Percentiles rank a stretch among this genome's conserved stretches.
phyloP scores from a whole-genome alignment of 1,140 invertebrate genomes.

The Drosophila neocordata region DNA sequence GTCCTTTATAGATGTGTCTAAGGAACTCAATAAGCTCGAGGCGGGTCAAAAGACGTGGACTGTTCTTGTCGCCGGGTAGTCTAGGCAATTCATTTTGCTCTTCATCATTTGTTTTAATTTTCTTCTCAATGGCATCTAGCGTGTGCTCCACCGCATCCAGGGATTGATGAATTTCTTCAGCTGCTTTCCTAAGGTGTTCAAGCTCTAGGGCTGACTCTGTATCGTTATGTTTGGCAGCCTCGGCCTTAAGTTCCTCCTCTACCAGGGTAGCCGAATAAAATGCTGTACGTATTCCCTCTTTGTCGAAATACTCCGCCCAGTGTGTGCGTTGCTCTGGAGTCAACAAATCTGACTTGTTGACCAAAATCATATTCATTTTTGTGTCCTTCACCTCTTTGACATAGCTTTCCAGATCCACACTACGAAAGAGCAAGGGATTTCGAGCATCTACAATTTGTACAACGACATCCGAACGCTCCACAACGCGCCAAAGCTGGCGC shows the following conservation, averaged over 20 bases:
- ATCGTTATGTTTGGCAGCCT: constrained; percentile 57
- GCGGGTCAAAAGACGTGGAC: constrained; percentile 84
- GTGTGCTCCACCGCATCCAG: constrained; percentile 83
- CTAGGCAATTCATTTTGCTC: constrained; percentile 21
- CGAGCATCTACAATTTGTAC: constrained; percentile 98
- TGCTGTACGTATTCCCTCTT: constrained; percentile 86
- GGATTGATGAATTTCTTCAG: constrained; percentile 83
- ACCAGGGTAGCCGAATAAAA: constrained; percentile 93
- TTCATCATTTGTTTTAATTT: constrained; percentile 33
- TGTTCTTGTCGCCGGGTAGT: constrained; percentile 79
- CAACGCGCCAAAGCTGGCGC: constrained; percentile 98
- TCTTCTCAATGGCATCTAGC: constrained; percentile 83
- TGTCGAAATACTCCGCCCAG: constrained; percentile 95
- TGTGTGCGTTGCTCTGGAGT: constrained; percentile 90
- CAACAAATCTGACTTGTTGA: constrained; percentile 99
- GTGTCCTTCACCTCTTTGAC: constrained; percentile 91
- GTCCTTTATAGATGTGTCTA: constrained; percentile 86
- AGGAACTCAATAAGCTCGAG: constrained; percentile 88
- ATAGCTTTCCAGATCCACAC: constrained; percentile 96
- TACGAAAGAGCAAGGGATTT: constrained; percentile 97
- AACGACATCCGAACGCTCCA: constrained; percentile 97
- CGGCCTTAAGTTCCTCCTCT: constrained; percentile 84
- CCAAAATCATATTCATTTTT: constrained; percentile 92
- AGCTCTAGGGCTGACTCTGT: constrained; percentile 55
- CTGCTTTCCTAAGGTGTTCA: constrained; percentile 73